A percentile compares a stretch with the other conserved stretches of the same genome.
These are phyloP conservation scores for Druon quercuslanigerum DNA, from an alignment of 1,140 invertebrate species.

Conservation along the genomic window DNA sequence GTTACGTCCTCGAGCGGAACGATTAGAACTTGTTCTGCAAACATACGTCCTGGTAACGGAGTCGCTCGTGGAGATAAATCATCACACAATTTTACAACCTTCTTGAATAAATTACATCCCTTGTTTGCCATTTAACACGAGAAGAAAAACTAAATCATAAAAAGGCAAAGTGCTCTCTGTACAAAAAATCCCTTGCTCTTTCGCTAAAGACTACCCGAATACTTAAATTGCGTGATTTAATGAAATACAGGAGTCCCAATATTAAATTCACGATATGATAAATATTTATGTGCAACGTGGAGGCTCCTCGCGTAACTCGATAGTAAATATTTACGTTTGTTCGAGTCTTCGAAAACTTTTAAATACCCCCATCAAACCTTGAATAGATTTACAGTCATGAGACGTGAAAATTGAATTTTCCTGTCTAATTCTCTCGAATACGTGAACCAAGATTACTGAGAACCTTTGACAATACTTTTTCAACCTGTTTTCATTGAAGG, in stretches of 20 bases:
- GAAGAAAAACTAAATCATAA: background rate
- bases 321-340: background rate
- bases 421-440: background rate
- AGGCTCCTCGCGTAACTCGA: background rate
- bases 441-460: background rate
- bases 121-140: constrained; percentile 5
- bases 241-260: no score
- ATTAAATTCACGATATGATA: no score
- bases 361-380: background rate
- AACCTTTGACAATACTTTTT: no score
- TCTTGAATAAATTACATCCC: constrained; percentile 5
- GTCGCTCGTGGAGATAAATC: constrained; percentile 33
- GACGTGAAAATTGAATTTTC: constrained; percentile 14
- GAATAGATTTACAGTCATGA: constrained; percentile 3
- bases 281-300: constrained; percentile 16
- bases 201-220: background rate
- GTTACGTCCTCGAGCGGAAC: constrained; percentile 42
- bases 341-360: background rate
- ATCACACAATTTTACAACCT: constrained; percentile 8
- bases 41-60: constrained; percentile 40
- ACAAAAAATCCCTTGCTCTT: background rate
- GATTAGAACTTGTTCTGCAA: constrained; percentile 55
- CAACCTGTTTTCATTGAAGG: no score
- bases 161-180: background rate
- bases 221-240: background rate